These are phyloP conservation scores for Siderastrea radians DNA, from an alignment of 92 coral and sea anemone genomes.

Conservation along the genomic window DNA sequence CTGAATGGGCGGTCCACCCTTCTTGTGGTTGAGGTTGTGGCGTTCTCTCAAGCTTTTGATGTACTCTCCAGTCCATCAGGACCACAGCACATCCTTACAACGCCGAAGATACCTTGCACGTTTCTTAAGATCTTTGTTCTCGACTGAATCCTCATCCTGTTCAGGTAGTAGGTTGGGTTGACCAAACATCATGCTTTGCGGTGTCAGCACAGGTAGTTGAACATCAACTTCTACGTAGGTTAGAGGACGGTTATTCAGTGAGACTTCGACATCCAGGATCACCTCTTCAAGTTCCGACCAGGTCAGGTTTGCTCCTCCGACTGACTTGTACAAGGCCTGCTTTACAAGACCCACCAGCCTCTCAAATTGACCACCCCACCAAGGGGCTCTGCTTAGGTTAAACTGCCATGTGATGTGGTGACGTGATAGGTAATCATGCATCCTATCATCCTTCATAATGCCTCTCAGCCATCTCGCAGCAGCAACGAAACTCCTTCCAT, in stretches of 20 bases:
- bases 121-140: slow-evolving; percentile 40
- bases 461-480: slow-evolving; percentile 54
- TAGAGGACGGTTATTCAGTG: not conserved
- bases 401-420: slow-evolving; percentile 51
- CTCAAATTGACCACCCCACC: slow-evolving; percentile 19
- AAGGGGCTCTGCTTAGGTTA: not conserved
- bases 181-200: slow-evolving; percentile 27
- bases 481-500: slow-evolving; percentile 43
- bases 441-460: slow-evolving; percentile 55
- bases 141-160: slow-evolving; percentile 9
- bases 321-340: slow-evolving; percentile 16
- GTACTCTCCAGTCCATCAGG: slow-evolving; percentile 34
- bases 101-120: slow-evolving; percentile 42
- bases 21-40: slow-evolving; percentile 1
- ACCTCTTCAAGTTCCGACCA: not conserved
- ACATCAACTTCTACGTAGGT: slow-evolving; percentile 31
- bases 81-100: slow-evolving; percentile 50
- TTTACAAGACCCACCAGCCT: not conserved
- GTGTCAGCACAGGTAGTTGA: slow-evolving; percentile 34
- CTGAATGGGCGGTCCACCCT: not conserved
- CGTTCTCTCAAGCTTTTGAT: slow-evolving; percentile 21
- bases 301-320: not conserved
- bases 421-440: slow-evolving; percentile 45
- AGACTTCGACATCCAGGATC: not conserved
- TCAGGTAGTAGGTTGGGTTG: not conserved